phyloP scores from a whole-genome alignment of 2,888 invertebrate species.

The Suillia variegata region DNA sequence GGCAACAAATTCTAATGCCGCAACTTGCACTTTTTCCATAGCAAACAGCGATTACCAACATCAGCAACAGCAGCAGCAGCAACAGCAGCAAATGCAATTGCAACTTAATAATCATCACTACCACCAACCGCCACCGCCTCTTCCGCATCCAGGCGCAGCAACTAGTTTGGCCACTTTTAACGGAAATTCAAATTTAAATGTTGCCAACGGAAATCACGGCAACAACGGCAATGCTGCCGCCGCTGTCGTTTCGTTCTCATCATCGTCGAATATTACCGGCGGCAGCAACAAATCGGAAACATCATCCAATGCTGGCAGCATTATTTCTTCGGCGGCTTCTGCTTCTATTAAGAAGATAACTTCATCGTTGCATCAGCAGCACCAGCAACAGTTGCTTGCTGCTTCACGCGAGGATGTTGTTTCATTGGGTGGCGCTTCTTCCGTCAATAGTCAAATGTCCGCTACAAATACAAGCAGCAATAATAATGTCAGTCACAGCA shows the following conservation, averaged over 20 bases:
- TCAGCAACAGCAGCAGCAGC: constrained; percentile 21
- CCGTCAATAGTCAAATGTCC: constrained; percentile 53
- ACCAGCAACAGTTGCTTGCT: too few species aligned
- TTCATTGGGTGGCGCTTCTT: constrained; percentile 53
- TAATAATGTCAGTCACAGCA: constrained; percentile 35
- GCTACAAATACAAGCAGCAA: constrained; percentile 25
- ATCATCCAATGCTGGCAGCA: constrained; percentile 30
- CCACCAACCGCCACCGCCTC: constrained; percentile 29
- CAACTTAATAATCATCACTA: constrained; percentile 33
- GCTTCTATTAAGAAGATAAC: not conserved
- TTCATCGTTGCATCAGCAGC: constrained; percentile 25
- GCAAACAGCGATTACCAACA: not conserved
- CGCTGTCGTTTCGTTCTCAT: constrained; percentile 25
- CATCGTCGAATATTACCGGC: constrained; percentile 14
- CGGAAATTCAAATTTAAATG: constrained; percentile 56
- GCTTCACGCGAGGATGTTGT: constrained; percentile 54
- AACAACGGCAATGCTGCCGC: constrained; percentile 43
- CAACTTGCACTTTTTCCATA: constrained; percentile 32
- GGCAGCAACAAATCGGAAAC: constrained; percentile 31
- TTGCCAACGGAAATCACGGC: constrained; percentile 42
- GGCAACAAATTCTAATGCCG: constrained; percentile 20
- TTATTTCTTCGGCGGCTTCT: constrained; percentile 15
- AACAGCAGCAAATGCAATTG: constrained; percentile 32
- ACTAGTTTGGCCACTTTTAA: constrained; percentile 55
- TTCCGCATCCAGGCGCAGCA: constrained; percentile 22